Evolutionary conservation across 2,113 vertebrate genomes (phyloP).

Genomic region (Arothron firmamentum): DNA sequence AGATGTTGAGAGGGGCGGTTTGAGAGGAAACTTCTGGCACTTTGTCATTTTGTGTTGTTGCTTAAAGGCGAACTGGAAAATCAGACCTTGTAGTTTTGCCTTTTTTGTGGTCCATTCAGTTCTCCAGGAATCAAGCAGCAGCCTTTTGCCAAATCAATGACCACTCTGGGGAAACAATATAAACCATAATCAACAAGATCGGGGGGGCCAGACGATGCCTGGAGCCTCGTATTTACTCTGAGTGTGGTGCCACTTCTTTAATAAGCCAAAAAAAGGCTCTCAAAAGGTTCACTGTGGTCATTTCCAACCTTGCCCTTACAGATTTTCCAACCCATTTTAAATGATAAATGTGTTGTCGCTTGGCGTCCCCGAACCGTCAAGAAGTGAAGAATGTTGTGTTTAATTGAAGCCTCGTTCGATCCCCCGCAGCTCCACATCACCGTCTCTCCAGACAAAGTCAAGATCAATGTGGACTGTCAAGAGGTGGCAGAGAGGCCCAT

Average conservation of each 20-base stretch:
- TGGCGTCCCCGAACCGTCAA: too few species aligned
- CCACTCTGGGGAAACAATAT: conserved; percentile 40
- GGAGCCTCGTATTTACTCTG: conserved; percentile 28
- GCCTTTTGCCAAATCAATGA: conserved; percentile 34
- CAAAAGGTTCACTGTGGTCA: conserved; percentile 27
- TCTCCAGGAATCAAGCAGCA: conserved; percentile 46
- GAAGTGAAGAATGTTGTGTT: conserved; percentile 24
- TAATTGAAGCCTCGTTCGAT: conserved; percentile 23
- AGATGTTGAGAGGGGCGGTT: conserved; percentile 62
- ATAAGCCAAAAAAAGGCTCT: conserved; percentile 23
- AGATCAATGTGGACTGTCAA: conserved; percentile 90
- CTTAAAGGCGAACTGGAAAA: conserved; percentile 32
- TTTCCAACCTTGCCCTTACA: conserved; percentile 21
- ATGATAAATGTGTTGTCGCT: conserved; percentile 3
- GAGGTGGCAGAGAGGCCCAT: conserved; percentile 91
- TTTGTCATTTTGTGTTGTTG: conserved; percentile 53
- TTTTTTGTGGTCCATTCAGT: conserved; percentile 41
- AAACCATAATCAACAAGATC: conserved; percentile 58
- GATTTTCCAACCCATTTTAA: conserved; percentile 16
- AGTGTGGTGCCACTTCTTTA: conserved; percentile 31
- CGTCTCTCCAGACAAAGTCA: conserved; percentile 87
- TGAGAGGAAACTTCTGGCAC: conserved; percentile 60
- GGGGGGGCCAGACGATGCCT: conserved; percentile 43
- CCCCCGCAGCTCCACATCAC: conserved; percentile 85
- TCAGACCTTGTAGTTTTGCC: conserved; percentile 45